phyloP scores from a whole-genome alignment of 2,888 invertebrate genomes.

The Tenthredo notha region DNA sequence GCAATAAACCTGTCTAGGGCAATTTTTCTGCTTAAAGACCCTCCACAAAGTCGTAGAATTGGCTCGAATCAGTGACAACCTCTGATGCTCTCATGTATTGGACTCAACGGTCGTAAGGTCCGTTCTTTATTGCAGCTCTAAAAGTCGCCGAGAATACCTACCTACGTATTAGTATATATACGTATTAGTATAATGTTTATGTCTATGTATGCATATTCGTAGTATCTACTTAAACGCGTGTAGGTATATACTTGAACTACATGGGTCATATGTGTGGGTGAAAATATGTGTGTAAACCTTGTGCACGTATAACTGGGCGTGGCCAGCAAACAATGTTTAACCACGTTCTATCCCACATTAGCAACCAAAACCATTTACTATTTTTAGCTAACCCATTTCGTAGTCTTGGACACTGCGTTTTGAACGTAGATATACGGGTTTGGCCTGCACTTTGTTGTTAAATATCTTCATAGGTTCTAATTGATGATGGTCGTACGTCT shows the following conservation, averaged over 20 bases:
- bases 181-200: background rate
- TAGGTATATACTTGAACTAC: background rate
- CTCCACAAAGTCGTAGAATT: background rate
- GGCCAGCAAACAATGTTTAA: conserved; percentile 76
- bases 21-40: background rate
- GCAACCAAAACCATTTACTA: conserved; percentile 67
- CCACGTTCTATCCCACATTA: conserved; percentile 68
- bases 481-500: background rate
- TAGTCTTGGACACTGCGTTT: background rate
- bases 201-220: background rate
- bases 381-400: conserved; percentile 45
- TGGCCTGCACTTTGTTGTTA: conserved; percentile 31
- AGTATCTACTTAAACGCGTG: background rate
- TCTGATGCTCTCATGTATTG: background rate
- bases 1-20: background rate
- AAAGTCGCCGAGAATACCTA: conserved; percentile 45
- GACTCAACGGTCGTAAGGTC: conserved; percentile 41
- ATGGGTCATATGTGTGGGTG: background rate
- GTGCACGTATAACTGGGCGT: conserved; percentile 75
- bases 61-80: conserved; percentile 43
- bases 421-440: background rate
- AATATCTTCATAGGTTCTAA: background rate
- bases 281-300: conserved; percentile 48
- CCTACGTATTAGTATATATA: conserved; percentile 16
- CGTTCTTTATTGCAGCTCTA: conserved; percentile 48